Conservation (phyloP, 2,113 vertebrate genomes). For the Myiagra hebetior region DNA sequence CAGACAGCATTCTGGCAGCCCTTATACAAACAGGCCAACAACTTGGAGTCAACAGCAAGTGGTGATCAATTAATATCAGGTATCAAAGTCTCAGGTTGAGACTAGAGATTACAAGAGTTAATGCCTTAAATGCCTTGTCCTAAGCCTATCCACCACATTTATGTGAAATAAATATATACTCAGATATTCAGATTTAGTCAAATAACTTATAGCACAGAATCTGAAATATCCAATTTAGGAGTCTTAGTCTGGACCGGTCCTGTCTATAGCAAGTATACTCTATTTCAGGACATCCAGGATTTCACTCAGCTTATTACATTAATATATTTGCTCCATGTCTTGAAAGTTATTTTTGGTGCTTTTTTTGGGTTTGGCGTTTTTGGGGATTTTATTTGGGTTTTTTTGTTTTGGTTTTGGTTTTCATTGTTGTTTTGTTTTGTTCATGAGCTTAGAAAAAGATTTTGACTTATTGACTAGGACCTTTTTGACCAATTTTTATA, state of each 20-base stretch:
- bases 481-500: background rate
- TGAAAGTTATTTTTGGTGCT: background rate
- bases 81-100: background rate
- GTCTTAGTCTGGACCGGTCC: background rate
- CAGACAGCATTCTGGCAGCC: accelerated
- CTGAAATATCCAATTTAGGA: background rate
- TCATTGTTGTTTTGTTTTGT: background rate
- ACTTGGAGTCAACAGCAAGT: accelerated
- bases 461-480: background rate
- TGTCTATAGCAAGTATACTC: background rate
- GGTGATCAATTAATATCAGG: background rate
- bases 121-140: background rate
- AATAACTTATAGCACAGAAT: background rate
- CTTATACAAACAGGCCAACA: background rate
- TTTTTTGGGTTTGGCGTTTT: background rate
- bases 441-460: background rate
- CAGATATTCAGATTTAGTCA: background rate
- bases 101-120: background rate
- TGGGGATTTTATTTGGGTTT: accelerated
- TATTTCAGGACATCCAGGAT: background rate
- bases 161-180: background rate
- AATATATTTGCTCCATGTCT: background rate
- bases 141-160: background rate
- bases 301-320: background rate
- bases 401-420: background rate